phyloP scores from a whole-genome alignment of 1,140 invertebrate genomes.

The Stenopsyche tienmushanensis region DNA sequence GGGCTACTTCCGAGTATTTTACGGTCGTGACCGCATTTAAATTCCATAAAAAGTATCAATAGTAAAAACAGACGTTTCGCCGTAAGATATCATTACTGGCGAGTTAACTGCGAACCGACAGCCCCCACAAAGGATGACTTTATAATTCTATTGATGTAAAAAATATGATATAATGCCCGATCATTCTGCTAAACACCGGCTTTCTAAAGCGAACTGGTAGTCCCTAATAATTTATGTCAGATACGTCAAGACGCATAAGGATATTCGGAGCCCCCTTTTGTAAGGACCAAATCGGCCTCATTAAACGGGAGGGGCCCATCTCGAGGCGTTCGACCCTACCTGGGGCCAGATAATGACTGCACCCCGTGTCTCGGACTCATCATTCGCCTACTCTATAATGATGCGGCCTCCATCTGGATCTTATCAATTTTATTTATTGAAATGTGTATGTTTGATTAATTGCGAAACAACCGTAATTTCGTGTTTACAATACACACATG shows the following conservation, averaged over 20 bases:
- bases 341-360: slow-evolving; percentile 14
- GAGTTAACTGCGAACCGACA: no score
- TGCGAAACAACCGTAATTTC: background rate
- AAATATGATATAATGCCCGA: slow-evolving; percentile 22
- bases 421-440: slow-evolving; percentile 9
- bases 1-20: no score
- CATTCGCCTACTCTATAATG: slow-evolving; percentile 5
- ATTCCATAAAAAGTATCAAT: no score
- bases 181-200: slow-evolving; percentile 20
- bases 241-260: slow-evolving; percentile 33
- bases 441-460: background rate
- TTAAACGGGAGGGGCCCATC: slow-evolving; percentile 38
- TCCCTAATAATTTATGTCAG: slow-evolving; percentile 38
- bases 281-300: slow-evolving; percentile 25
- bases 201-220: slow-evolving; percentile 25
- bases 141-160: no score
- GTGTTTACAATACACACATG: background rate
- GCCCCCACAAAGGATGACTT: no score
- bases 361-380: background rate
- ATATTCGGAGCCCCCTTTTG: slow-evolving; percentile 14
- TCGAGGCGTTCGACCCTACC: slow-evolving; percentile 10
- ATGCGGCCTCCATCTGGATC: background rate
- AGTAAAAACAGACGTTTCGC: no score
- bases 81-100: no score
- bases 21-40: no score